Conservation (phyloP, 2,113 vertebrate genomes). For the Cynoglossus semilaevis region DNA sequence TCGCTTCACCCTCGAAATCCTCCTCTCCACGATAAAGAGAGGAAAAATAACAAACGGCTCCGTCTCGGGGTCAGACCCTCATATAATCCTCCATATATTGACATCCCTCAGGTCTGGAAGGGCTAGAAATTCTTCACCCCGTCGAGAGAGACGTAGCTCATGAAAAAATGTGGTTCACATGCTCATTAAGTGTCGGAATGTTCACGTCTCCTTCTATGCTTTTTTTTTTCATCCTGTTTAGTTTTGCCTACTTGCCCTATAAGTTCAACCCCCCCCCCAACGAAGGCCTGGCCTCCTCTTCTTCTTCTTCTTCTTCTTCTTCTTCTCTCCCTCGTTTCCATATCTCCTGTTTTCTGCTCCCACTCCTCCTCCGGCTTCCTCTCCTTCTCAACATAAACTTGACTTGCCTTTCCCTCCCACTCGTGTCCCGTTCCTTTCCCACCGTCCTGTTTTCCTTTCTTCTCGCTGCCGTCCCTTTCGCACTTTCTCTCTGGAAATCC, state of each 20-base stretch:
- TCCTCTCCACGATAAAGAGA: slow-evolving; percentile 32
- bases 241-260: slow-evolving; percentile 40
- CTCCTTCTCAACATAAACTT: slow-evolving; percentile 63
- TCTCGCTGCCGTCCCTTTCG: slow-evolving; percentile 8
- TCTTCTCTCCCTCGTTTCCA: slow-evolving; percentile 60
- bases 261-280: slow-evolving; percentile 35
- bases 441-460: slow-evolving; percentile 40
- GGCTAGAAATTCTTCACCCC: slow-evolving; percentile 33
- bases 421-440: slow-evolving; percentile 56
- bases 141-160: slow-evolving; percentile 30
- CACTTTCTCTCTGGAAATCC: slow-evolving; percentile 27
- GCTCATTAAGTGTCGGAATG: slow-evolving; percentile 53
- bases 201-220: slow-evolving; percentile 20
- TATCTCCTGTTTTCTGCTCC: slow-evolving; percentile 64
- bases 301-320: slow-evolving; percentile 65
- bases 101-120: slow-evolving; percentile 36
- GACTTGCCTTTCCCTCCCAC: slow-evolving; percentile 71
- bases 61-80: slow-evolving; percentile 38
- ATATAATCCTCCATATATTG: slow-evolving; percentile 57
- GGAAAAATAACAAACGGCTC: slow-evolving; percentile 58
- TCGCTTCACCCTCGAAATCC: slow-evolving; percentile 28
- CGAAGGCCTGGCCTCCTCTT: slow-evolving; percentile 35
- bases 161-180: slow-evolving; percentile 17
- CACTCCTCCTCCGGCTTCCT: slow-evolving; percentile 54
- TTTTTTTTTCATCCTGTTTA: slow-evolving; percentile 34